phyloP scores from a whole-genome alignment of 1,140 invertebrate species.

The Oryctes rhinoceros region DNA sequence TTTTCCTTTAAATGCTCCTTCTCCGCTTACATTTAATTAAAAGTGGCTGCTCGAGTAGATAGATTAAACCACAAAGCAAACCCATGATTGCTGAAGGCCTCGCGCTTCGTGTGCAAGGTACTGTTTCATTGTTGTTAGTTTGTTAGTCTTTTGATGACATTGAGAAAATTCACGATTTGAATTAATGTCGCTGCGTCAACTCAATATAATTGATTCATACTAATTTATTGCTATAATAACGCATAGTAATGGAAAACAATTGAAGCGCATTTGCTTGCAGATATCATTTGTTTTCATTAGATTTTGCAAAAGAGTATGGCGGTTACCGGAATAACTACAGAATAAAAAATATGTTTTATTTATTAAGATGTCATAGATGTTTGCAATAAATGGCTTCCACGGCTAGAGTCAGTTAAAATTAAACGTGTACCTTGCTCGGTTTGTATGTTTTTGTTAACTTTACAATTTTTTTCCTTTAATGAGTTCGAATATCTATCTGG shows the following conservation, averaged over 20 bases:
- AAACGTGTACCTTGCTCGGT: too few relatives aligned
- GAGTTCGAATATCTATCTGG: too few relatives aligned
- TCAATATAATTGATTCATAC: not conserved
- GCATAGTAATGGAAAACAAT: not conserved
- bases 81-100: not conserved
- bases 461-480: too few relatives aligned
- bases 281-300: not conserved
- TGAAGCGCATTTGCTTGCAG: not conserved
- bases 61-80: too few relatives aligned
- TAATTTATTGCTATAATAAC: not conserved
- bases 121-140: not conserved
- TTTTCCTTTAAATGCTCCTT: not conserved
- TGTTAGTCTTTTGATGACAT: conserved; percentile 2
- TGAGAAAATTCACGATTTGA: conserved; percentile 22
- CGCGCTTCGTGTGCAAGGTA: not conserved
- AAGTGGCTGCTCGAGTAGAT: too few relatives aligned
- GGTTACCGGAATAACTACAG: too few relatives aligned
- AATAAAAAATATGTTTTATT: too few relatives aligned
- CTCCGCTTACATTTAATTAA: too few relatives aligned
- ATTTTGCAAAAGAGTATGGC: not conserved
- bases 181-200: not conserved
- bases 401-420: too few relatives aligned
- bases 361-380: too few relatives aligned
- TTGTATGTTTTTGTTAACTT: too few relatives aligned
- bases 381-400: too few relatives aligned